phyloP scores from a whole-genome alignment of 2,888 invertebrate species.

The Sinhomidia bicolor region DNA sequence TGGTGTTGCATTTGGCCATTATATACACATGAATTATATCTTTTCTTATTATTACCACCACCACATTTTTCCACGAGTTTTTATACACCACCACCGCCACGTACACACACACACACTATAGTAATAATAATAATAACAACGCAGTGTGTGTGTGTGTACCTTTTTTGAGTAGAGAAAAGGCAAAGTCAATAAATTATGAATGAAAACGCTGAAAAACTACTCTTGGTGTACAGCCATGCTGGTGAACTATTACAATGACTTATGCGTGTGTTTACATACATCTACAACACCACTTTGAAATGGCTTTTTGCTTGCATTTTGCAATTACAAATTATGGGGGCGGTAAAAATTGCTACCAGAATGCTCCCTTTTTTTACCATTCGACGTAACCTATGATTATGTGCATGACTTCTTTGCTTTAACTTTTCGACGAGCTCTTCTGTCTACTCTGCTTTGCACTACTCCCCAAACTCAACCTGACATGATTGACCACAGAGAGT shows the following conservation, averaged over 20 bases:
- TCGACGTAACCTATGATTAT: constrained; percentile 63
- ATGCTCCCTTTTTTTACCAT: constrained; percentile 49
- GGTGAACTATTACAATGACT: constrained; percentile 35
- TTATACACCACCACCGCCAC: background rate
- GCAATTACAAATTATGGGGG: constrained; percentile 72
- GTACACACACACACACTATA: background rate
- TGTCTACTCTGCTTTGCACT: constrained; percentile 7
- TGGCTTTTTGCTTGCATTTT: constrained; percentile 55
- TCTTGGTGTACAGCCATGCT: constrained; percentile 11
- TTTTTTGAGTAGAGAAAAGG: constrained; percentile 1
- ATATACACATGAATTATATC: background rate
- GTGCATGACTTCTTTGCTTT: constrained; percentile 58
- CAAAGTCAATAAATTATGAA: constrained; percentile 34
- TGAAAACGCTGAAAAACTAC: constrained; percentile 3
- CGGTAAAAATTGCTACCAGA: constrained; percentile 66
- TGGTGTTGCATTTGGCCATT: constrained; percentile 18
- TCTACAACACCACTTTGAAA: constrained; percentile 29
- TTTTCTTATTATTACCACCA: background rate
- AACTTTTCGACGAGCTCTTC: constrained; percentile 38
- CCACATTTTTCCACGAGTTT: constrained; percentile 3
- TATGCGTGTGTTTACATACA: constrained; percentile 27
- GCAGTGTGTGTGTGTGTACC: background rate
- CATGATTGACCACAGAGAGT: constrained; percentile 51
- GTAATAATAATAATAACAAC: background rate
- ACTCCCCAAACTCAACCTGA: constrained; percentile 36